Conservation (phyloP, 2,113 vertebrate species). For the Forbesichthys papilliferus region DNA sequence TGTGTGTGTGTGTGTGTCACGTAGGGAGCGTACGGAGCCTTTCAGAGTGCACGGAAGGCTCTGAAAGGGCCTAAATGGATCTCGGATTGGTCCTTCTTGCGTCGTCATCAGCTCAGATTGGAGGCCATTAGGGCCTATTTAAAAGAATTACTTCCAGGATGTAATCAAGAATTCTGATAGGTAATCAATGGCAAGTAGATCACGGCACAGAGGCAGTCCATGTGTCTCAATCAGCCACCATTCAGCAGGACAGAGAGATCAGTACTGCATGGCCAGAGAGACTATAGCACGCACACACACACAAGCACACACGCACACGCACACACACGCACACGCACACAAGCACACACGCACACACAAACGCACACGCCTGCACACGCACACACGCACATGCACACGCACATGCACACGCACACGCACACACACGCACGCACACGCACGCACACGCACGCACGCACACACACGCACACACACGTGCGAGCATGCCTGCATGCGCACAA, state of each 20-base stretch:
- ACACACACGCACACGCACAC: neutral
- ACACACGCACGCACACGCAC: slow-evolving; percentile 13
- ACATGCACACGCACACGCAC: slow-evolving; percentile 14
- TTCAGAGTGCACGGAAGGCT: slow-evolving; percentile 63
- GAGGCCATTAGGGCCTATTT: slow-evolving; percentile 79
- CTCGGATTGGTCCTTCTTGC: slow-evolving; percentile 70
- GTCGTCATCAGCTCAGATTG: slow-evolving; percentile 76
- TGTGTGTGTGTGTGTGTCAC: neutral
- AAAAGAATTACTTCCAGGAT: slow-evolving; percentile 80
- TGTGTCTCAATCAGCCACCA: slow-evolving; percentile 76
- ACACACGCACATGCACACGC: slow-evolving; percentile 8
- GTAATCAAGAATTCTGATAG: slow-evolving; percentile 81
- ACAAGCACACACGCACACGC: neutral
- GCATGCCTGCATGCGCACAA: neutral
- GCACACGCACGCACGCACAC: slow-evolving; percentile 7
- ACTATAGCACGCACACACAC: slow-evolving; percentile 29
- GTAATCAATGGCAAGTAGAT: slow-evolving; percentile 81
- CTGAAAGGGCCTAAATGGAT: slow-evolving; percentile 77
- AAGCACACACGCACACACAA: neutral
- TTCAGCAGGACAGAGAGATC: slow-evolving; percentile 71
- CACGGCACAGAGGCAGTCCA: slow-evolving; percentile 73
- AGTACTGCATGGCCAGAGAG: slow-evolving; percentile 52
- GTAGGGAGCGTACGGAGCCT: slow-evolving; percentile 14
- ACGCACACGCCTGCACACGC: slow-evolving; percentile 22
- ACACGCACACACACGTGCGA: neutral